Conservation (phyloP, 2,888 invertebrate species). For the Thalpophila matura region DNA sequence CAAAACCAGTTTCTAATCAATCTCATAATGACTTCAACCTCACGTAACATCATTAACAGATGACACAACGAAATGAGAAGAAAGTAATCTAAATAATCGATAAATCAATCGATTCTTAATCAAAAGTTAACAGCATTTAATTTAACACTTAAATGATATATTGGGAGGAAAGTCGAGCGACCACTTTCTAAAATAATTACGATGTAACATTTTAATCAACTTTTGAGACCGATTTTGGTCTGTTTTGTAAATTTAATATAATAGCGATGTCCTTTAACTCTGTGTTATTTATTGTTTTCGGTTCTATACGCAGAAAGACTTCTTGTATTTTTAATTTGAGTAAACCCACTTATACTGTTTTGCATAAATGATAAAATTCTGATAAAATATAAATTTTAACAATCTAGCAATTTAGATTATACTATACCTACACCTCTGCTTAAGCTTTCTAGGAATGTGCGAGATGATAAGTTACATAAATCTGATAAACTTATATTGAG, state of each 20-base stretch:
- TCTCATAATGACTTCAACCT: background rate
- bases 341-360: background rate
- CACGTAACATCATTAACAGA: slow-evolving; percentile 27
- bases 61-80: slow-evolving; percentile 53
- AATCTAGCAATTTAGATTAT: too few species aligned
- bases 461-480: too few species aligned
- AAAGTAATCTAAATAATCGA: slow-evolving; percentile 58
- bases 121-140: slow-evolving; percentile 46
- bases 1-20: slow-evolving; percentile 15
- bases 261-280: background rate
- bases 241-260: background rate
- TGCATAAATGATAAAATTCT: background rate
- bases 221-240: slow-evolving; percentile 17
- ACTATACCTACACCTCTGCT: too few species aligned
- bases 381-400: background rate
- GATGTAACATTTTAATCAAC: slow-evolving; percentile 44
- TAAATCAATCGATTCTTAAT: slow-evolving; percentile 57
- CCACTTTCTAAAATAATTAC: slow-evolving; percentile 59
- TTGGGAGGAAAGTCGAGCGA: slow-evolving; percentile 38
- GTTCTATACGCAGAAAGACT: too few species aligned
- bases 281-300: too few species aligned
- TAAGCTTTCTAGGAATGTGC: too few species aligned
- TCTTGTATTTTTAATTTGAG: too few species aligned
- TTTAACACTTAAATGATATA: slow-evolving; percentile 50
- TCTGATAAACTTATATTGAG: background rate